Base-by-base conservation (phyloP, 1,140 invertebrate species). In the Saxidomus purpurata region DNA sequence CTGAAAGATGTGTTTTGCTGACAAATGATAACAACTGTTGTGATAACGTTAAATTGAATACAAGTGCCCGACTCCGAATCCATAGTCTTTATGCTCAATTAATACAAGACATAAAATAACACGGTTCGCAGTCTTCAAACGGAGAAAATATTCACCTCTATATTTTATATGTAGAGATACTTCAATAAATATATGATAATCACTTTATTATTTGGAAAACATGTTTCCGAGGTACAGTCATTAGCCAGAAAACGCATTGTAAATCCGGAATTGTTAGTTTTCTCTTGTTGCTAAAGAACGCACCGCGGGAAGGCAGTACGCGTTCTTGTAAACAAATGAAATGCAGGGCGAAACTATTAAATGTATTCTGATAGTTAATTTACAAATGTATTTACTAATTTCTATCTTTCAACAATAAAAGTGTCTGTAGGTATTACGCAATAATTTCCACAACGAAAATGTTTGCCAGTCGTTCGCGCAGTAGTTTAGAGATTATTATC, bases 21-120 rank as follows among this genome's bases (percentile, higher is more conserved):
- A 88, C 76, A 88, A 81, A 71, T 67, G 55, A 71, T 77, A 80
- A 88, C 76, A 88, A 74, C 71, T 81, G 86, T 40, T 52, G 47
- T 17, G 69, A 52, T 47, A 67, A 22, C 74, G 71, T 49, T 87
- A 87, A 79, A 87, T 87, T 79, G 59, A 79, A 87, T 40, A 87
- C 49, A 87, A 87, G 85, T 87, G 85, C 47, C 28, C 36, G 71
- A n/a, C 63, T 31, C 40, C 47, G 43, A 76, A 87, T 63, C 69
- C 34, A 63, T 13, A 0, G 36, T 28, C 85, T 87, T 76, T 61
- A 87, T 87, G 85, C 85, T 87, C 85, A 63, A 87, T 87, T 87
- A 87, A 87, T 79, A 79, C 8, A 43, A 52, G 34, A 55, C 52
- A 87, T 87, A 79, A 87, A 87, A 76, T 59, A 63, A 40, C 52